Conservation (phyloP, 1,140 invertebrate genomes). For the Pararge aegeria region DNA sequence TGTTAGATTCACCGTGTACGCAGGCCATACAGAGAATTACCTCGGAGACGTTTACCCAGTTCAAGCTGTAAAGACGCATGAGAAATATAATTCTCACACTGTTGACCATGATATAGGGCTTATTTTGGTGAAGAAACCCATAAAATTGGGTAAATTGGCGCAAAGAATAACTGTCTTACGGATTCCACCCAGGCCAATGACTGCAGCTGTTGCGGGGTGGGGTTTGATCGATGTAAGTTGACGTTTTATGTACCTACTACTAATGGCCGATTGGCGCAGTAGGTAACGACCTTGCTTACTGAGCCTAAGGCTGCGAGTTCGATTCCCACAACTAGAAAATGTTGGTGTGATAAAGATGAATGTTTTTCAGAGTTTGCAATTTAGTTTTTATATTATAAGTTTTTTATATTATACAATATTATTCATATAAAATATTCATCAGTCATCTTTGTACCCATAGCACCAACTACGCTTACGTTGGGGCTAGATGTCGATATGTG, state of each 20-base stretch:
- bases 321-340: too few species aligned
- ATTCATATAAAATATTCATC: too few species aligned
- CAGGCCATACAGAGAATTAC: conserved; percentile 26
- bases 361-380: too few species aligned
- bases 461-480: too few species aligned
- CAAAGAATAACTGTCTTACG: conserved; percentile 29
- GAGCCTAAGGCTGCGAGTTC: too few species aligned
- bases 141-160: conserved; percentile 22
- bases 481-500: too few species aligned
- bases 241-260: neutral
- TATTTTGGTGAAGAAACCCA: conserved; percentile 16
- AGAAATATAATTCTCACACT: conserved; percentile 13
- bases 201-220: conserved; percentile 42
- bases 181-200: conserved; percentile 16
- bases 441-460: too few species aligned
- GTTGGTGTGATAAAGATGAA: too few species aligned
- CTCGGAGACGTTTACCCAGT: conserved; percentile 16
- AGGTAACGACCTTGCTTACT: too few species aligned
- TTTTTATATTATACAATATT: too few species aligned
- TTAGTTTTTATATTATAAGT: too few species aligned
- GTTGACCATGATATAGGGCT: conserved; percentile 37
- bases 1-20: conserved; percentile 6
- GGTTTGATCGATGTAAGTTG: conserved; percentile 41
- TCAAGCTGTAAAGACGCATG: conserved; percentile 18
- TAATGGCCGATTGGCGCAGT: too few species aligned